A percentile compares a stretch with the other conserved stretches of the same genome.
Conservation (phyloP, 2,113 vertebrate species). For the Xiphophorus maculatus region DNA sequence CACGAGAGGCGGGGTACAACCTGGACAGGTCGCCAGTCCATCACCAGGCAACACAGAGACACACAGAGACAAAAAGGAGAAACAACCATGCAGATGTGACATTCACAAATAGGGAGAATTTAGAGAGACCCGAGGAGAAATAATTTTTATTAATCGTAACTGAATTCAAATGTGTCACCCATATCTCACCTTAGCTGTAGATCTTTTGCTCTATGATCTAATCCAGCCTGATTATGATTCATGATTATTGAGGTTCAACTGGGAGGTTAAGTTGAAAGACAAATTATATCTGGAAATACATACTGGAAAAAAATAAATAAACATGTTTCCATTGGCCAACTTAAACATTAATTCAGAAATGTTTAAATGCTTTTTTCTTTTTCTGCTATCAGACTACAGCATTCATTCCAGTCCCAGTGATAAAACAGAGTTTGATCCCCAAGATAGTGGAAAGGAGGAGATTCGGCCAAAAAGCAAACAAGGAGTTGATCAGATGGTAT, state of each 20-base stretch:
- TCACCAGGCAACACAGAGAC: too few species aligned
- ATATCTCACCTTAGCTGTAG: not conserved
- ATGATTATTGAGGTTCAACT: not conserved
- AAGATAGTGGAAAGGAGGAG: not conserved
- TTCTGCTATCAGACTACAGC: not conserved
- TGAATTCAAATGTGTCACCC: too few species aligned
- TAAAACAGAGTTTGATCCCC: conserved; percentile 1
- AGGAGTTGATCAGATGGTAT: conserved; percentile 18
- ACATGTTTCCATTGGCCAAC: not conserved
- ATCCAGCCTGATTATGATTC: not conserved
- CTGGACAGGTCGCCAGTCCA: too few species aligned
- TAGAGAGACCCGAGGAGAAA: too few species aligned
- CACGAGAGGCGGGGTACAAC: too few species aligned
- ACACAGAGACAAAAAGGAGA: too few species aligned
- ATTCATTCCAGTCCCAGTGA: not conserved
- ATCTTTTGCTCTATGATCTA: not conserved
- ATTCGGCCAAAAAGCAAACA: conserved; percentile 1
- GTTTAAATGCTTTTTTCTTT: not conserved
- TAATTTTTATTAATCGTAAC: too few species aligned
- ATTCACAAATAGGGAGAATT: too few species aligned
- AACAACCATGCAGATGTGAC: too few species aligned
- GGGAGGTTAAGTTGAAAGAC: not conserved
- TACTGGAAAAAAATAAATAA: not conserved
- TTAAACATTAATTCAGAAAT: not conserved
- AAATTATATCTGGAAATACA: not conserved